Evolutionary conservation across 1,140 invertebrate genomes (phyloP).

Genomic region (Aphidius ervi): DNA sequence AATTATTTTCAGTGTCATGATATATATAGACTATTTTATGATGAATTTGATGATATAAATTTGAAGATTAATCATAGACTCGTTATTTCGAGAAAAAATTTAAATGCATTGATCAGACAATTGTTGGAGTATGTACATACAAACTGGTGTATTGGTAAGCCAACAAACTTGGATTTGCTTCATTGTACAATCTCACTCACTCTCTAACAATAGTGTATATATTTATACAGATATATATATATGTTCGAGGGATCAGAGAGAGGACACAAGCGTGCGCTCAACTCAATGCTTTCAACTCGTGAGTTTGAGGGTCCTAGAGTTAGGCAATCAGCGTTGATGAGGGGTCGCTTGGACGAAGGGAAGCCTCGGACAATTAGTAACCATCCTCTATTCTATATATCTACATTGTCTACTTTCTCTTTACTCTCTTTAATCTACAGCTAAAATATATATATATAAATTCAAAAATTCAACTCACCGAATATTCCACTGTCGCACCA

Average conservation of each 20-base stretch:
- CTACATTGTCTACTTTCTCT: slow-evolving; percentile 6
- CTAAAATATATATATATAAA: not conserved
- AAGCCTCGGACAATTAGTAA: slow-evolving; percentile 52
- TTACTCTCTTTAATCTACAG: slow-evolving; percentile 4
- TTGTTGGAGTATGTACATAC: slow-evolving; percentile 1
- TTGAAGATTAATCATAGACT: no score
- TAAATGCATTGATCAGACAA: slow-evolving; percentile 1
- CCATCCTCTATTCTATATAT: slow-evolving; percentile 27
- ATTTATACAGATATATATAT: not conserved
- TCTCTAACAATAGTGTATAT: not conserved
- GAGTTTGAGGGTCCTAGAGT: slow-evolving; percentile 48
- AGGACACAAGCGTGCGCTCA: slow-evolving; percentile 17
- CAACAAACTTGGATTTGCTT: slow-evolving; percentile 22
- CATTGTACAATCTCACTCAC: not conserved
- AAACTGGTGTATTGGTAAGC: slow-evolving; percentile 17
- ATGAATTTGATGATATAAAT: no score
- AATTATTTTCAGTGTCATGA: no score
- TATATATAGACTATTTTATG: no score
- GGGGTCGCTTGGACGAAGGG: slow-evolving; percentile 32
- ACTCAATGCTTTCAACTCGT: slow-evolving; percentile 3
- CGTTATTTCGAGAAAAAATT: no score
- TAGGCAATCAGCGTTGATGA: slow-evolving; percentile 55
- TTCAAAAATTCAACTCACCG: no score
- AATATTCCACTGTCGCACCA: no score
- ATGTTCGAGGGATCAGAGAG: no score